Conservation (phyloP, 2,113 vertebrate species). For the Thomomys bottae region DNA sequence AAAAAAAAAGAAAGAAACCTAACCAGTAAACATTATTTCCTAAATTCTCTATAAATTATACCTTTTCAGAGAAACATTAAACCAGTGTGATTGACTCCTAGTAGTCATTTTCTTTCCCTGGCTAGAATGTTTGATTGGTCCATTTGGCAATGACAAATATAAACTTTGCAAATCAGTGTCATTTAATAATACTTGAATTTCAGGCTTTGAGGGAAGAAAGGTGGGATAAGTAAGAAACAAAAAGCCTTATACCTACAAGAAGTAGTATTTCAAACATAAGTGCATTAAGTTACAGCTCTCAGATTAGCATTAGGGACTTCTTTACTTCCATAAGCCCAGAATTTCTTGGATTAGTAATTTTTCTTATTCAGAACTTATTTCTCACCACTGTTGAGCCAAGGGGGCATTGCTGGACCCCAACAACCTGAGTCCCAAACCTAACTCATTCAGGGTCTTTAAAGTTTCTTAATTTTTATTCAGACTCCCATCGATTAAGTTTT, state of each 20-base stretch:
- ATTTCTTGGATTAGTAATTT: background rate
- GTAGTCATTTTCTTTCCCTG: background rate
- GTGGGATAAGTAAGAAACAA: background rate
- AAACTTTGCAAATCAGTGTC: background rate
- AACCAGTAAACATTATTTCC: constrained; percentile 33
- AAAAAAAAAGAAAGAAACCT: background rate
- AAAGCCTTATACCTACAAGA: constrained; percentile 24
- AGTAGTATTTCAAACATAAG: constrained; percentile 49
- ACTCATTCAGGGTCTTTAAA: background rate
- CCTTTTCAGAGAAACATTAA: background rate
- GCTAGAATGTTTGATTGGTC: background rate
- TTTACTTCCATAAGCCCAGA: background rate
- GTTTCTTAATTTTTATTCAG: constrained; percentile 20
- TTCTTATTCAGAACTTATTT: background rate
- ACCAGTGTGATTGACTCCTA: background rate
- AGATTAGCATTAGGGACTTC: background rate
- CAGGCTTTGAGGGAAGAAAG: background rate
- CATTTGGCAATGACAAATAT: background rate
- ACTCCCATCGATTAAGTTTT: background rate
- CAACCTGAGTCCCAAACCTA: constrained; percentile 25
- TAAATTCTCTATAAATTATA: constrained; percentile 24
- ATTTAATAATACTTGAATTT: background rate
- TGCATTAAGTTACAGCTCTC: constrained; percentile 4
- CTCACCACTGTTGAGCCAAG: background rate
- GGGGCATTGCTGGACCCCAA: background rate